phyloP scores from a whole-genome alignment of 2,888 invertebrate species.

The Cryptophagus acutangulus region DNA sequence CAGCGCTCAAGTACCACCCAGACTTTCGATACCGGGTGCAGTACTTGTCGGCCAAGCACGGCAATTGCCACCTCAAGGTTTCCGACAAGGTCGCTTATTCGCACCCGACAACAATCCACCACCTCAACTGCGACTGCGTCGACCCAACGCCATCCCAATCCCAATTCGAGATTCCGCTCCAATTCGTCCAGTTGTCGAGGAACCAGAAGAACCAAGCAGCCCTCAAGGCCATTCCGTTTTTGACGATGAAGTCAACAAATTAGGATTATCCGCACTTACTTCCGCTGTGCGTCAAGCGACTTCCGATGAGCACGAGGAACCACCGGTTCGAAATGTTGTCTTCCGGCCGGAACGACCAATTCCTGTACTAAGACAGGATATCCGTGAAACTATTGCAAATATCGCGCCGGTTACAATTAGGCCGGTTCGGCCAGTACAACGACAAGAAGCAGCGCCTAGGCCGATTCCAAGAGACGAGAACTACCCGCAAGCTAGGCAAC shows the following conservation, averaged over 20 bases:
- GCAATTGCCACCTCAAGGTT: slow-evolving; percentile 43
- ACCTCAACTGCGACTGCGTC: slow-evolving; percentile 46
- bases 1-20: slow-evolving; percentile 56
- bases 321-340: no score
- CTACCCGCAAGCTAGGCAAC: neutral
- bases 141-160: slow-evolving; percentile 39
- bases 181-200: slow-evolving; percentile 65
- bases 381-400: slow-evolving; percentile 34
- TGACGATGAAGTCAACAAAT: slow-evolving; percentile 41
- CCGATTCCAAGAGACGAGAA: slow-evolving; percentile 13
- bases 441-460: slow-evolving; percentile 15
- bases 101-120: slow-evolving; percentile 37
- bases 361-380: slow-evolving; percentile 39
- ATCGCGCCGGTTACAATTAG: slow-evolving; percentile 19
- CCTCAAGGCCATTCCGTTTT: slow-evolving; percentile 33
- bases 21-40: slow-evolving; percentile 64
- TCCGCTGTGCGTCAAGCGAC: slow-evolving; percentile 31
- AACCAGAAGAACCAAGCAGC: slow-evolving; percentile 58
- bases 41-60: slow-evolving; percentile 45
- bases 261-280: slow-evolving; percentile 33
- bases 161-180: slow-evolving; percentile 58
- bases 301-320: slow-evolving; percentile 21
- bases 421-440: slow-evolving; percentile 17
- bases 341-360: slow-evolving; percentile 43
- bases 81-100: slow-evolving; percentile 36